Base-by-base conservation (phyloP, 2,888 invertebrate species). In the Brassicogethes aeneus region DNA sequence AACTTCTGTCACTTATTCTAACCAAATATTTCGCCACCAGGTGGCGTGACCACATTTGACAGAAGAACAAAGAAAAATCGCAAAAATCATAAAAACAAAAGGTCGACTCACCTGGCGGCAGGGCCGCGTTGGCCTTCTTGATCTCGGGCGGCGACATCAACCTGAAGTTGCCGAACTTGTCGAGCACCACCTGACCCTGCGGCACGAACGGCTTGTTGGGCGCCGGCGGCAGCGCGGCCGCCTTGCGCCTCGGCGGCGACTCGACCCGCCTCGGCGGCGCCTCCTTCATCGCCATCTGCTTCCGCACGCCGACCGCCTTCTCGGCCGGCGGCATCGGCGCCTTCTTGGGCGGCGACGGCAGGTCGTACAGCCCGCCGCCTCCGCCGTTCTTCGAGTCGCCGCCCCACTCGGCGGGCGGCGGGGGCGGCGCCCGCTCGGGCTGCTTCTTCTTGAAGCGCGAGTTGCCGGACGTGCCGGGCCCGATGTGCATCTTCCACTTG, bases 401-500 rank as follows among this genome's bases (percentile, higher is more conserved):
- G 23, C 10, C 5, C 23, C 23, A 23, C 5, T 23, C 23, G 23
- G 23, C 5, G 23, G 23, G 23, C 23, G 23, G 23, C 23, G 10
- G 5, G 10, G 5, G 5, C 23, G 23, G 10, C 5, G 5, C 10
- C 5, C 23, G 23, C 10, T 23, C 23, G 23, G 54, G 43, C 2
- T 52, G 50, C 53, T 79, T 79, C 67, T 79, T 80, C 64, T 79
- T 78, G 36, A 77, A 74, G 50, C 80, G 76, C 51, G 66, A 63
- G 41, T 59, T 56, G 39, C 62, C 57, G 2, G 61, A 73, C 35
- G 74, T 72, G 16, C 75, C 73, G 31, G 76, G 72, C 47, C 75
- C 77, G 66, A 80, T 77, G 54, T 79, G 78, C 80, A 82, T 81
- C 65, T 80, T 81, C 79, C 80, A 81, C 63, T 80, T 81, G 67